A percentile compares a stretch with the other conserved stretches of the same genome.
Conservation (phyloP, 2,113 vertebrate genomes). For the Ardeotis arabs region DNA sequence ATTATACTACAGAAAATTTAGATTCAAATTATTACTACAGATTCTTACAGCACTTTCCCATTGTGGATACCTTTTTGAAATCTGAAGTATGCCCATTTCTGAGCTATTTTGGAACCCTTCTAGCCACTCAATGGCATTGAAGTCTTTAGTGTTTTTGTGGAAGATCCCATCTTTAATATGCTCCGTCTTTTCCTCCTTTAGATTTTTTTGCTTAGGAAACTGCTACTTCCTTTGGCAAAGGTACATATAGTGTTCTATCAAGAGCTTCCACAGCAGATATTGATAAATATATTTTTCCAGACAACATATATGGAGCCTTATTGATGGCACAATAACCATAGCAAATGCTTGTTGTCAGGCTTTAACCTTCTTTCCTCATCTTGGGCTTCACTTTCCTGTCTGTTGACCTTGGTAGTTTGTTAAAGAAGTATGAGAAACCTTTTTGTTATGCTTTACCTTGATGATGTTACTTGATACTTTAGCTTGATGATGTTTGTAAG, state of each 20-base stretch:
- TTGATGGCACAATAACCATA: not conserved
- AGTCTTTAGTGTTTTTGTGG: not conserved
- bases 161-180: not conserved
- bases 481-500: not conserved
- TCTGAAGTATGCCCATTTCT: not conserved
- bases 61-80: not conserved
- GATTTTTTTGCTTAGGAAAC: not conserved
- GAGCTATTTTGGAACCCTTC: not conserved
- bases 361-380: not conserved
- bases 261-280: not conserved
- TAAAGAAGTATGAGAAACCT: not conserved
- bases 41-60: not conserved
- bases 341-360: not conserved
- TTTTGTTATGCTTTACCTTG: not conserved
- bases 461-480: not conserved
- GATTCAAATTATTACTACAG: not conserved
- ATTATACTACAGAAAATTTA: not conserved
- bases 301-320: not conserved
- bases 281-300: not conserved
- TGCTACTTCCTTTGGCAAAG: not conserved
- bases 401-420: not conserved
- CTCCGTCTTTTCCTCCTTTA: not conserved
- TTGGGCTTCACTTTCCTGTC: not conserved
- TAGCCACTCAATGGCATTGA: not conserved
- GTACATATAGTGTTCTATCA: not conserved